A percentile compares a stretch with the other conserved stretches of the same genome.
These are phyloP conservation scores for Drosophila novamexicana DNA, from an alignment of 1,140 invertebrate genomes.

Conservation along the genomic window DNA sequence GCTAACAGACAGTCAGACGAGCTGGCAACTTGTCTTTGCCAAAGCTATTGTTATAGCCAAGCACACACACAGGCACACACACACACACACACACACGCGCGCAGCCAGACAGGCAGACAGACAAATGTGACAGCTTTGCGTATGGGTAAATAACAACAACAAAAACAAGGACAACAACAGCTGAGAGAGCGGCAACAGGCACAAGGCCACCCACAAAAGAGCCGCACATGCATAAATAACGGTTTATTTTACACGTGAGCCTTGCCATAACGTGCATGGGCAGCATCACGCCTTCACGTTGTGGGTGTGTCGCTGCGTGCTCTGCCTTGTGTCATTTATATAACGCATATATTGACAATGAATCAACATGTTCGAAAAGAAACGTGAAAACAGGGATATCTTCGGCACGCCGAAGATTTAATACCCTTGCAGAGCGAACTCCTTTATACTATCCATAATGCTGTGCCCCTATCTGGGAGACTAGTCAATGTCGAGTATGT, in stretches of 20 bases:
- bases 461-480: too few species aligned
- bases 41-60: conserved; percentile 43
- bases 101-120: neutral
- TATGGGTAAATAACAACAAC: conserved; percentile 2
- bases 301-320: conserved; percentile 12
- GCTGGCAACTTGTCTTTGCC: neutral
- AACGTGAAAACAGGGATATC: too few species aligned
- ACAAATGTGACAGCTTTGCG: conserved; percentile 30
- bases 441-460: too few species aligned
- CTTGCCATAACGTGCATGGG: conserved; percentile 34
- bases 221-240: conserved; percentile 70
- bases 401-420: too few species aligned
- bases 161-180: neutral
- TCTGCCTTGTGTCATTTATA: conserved; percentile 60
- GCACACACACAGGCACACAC: conserved; percentile 25
- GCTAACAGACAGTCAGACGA: conserved; percentile 22
- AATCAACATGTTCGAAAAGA: conserved; percentile 50
- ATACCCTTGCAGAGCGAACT: too few species aligned
- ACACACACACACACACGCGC: conserved; percentile 15
- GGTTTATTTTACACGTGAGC: conserved; percentile 69
- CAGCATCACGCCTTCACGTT: conserved; percentile 6
- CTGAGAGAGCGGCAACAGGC: conserved; percentile 1
- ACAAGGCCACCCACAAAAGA: conserved; percentile 32
- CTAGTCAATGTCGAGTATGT: too few species aligned
- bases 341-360: conserved; percentile 53